Evolutionary conservation across 2,113 vertebrate species (phyloP), one percentile per base, ranked within the genome.

Genomic region (Atherinomorus stipes): DNA sequence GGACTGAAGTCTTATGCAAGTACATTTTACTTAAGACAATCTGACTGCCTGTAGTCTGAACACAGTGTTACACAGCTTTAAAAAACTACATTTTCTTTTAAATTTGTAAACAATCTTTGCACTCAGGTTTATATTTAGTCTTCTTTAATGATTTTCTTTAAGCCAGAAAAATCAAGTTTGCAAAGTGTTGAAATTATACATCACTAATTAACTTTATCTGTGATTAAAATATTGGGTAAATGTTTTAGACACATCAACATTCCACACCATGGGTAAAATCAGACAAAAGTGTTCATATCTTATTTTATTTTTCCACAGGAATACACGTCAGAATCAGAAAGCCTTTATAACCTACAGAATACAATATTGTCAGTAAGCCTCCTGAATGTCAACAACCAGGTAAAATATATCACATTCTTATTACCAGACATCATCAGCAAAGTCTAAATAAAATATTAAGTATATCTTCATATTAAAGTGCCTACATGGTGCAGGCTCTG

Each of bases 401-500:
- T 69, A 60, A 34, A 64, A 70, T 83, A 80, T 57, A 64, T 61
- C 23, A 47, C 4, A 4, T 63, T 62, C 1, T 45, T 57, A 57
- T 62, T 31, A 34, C 34, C 54, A 66, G n/a, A 47, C 64, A 69
- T 49, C 26, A 71, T 60, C 38, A 59, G 34, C 65, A 76, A 25
- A 61, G 9, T 70, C 3, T 49, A 84, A 78, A 84, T 61, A 81
- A 80, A 62, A 75, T 40, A 70, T 71, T 44, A 44, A 73, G 12
- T 26, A 15, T 4, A 15, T 78, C 49, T 61, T 62, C 15, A 68
- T 50, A 72, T 63, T 86, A 74, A 83, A 85, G 72, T 85, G 77
- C 68, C 59, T 59, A 62, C 49, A 71, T 47, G 67, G 71, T 79
- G 45, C 40, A 69, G 64, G 62, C 58, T 51, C 62, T 44, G 25